phyloP scores from a whole-genome alignment of 2,113 vertebrate genomes.

The Oncorhynchus masou region DNA sequence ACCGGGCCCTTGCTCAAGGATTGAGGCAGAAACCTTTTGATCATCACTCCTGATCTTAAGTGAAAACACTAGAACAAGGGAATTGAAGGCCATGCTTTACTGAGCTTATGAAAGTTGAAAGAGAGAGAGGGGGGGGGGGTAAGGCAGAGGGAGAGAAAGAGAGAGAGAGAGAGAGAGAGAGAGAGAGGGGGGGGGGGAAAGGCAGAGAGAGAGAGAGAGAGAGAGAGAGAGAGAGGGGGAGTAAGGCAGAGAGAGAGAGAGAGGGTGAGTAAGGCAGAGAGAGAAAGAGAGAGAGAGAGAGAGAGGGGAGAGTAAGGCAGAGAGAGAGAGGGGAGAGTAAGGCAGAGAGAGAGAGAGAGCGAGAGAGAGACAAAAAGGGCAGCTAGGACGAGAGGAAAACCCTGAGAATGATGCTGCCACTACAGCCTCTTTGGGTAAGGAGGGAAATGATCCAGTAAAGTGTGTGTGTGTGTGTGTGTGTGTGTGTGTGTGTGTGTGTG shows the following conservation, averaged over 20 bases:
- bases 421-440: constrained; percentile 67
- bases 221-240: background rate
- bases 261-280: too few species aligned
- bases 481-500: too few species aligned
- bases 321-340: too few species aligned
- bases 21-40: constrained; percentile 99
- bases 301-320: too few species aligned
- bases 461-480: too few species aligned
- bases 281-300: too few species aligned
- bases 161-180: constrained; percentile 35
- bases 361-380: background rate
- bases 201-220: constrained; percentile 19
- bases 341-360: constrained; percentile 32
- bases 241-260: too few species aligned
- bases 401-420: constrained; percentile 69
- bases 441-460: constrained; percentile 71
- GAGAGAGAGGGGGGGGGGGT: constrained; percentile 47
- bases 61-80: constrained; percentile 99
- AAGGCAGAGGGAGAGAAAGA: too few species aligned
- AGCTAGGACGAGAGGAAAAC: constrained; percentile 41
- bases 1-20: constrained; percentile 99
- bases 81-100: constrained; percentile 99
- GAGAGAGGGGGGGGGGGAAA: constrained; percentile 31
- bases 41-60: constrained; percentile 99
- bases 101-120: constrained; percentile 91